Conservation (phyloP, 1,140 invertebrate species). For the Babylonia areolata region DNA sequence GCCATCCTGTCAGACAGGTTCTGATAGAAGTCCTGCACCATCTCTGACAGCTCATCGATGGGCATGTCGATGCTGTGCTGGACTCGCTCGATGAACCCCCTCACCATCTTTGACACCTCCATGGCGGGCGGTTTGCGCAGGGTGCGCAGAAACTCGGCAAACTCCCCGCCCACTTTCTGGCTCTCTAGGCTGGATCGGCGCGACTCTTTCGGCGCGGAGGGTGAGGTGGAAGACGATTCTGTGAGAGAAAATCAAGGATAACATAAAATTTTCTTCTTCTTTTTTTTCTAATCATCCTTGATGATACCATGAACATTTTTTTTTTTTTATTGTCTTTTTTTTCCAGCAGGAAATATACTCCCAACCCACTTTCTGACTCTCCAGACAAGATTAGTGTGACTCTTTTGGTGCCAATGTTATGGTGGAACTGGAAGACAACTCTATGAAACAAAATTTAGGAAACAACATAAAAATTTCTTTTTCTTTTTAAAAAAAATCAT, state of each 20-base stretch:
- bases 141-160: slow-evolving; percentile 73
- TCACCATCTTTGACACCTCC: slow-evolving; percentile 83
- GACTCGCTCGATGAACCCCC: slow-evolving; percentile 83
- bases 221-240: slow-evolving; percentile 7
- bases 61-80: slow-evolving; percentile 81
- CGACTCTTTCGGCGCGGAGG: slow-evolving; percentile 50
- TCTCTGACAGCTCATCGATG: slow-evolving; percentile 92
- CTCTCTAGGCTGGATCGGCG: slow-evolving; percentile 73
- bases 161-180: slow-evolving; percentile 72
- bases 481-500: no score
- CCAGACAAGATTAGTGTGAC: no score
- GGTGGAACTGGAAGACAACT: no score
- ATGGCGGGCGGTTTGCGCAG: slow-evolving; percentile 77
- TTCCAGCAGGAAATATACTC: no score
- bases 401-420: no score
- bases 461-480: no score
- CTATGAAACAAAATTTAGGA: no score
- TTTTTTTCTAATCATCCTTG: no score
- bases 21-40: slow-evolving; percentile 94
- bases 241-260: no score
- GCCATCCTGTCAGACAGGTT: slow-evolving; percentile 82
- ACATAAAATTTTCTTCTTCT: no score
- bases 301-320: no score
- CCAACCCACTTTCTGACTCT: slow-evolving; percentile 69
- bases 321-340: no score